A percentile compares a stretch with the other conserved stretches of the same genome.
These are phyloP conservation scores for Gastrophysa polygoni DNA, from an alignment of 2,888 invertebrate species.

Conservation along the genomic window DNA sequence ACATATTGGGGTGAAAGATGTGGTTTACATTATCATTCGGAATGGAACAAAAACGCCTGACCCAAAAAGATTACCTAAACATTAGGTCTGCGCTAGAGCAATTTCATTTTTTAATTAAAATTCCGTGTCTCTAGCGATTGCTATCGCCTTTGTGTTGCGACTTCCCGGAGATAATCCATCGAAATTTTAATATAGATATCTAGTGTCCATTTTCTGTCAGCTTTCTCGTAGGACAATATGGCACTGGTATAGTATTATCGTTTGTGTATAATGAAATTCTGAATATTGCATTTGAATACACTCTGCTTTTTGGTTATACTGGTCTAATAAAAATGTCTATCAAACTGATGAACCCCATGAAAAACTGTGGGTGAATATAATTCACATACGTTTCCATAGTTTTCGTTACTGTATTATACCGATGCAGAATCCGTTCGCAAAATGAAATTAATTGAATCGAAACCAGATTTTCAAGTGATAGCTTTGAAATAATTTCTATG, in stretches of 20 bases:
- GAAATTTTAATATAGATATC: background rate
- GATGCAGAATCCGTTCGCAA: too few relatives aligned
- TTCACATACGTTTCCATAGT: too few relatives aligned
- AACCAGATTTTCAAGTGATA: too few relatives aligned
- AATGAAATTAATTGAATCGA: too few relatives aligned
- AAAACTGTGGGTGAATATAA: too few relatives aligned
- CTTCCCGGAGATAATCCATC: background rate
- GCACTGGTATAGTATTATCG: background rate
- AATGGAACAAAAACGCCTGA: background rate
- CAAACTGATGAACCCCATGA: too few relatives aligned
- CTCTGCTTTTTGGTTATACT: too few relatives aligned
- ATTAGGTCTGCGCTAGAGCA: constrained; percentile 3
- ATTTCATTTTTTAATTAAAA: constrained; percentile 21
- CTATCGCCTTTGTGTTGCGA: background rate
- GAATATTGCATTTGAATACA: background rate
- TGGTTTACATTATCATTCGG: background rate
- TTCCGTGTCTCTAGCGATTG: constrained; percentile 8
- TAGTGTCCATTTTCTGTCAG: background rate
- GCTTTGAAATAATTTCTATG: too few relatives aligned
- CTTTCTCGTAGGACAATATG: background rate
- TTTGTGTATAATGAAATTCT: background rate
- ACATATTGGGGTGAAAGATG: background rate
- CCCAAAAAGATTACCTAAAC: constrained; percentile 5
- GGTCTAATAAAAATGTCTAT: too few relatives aligned
- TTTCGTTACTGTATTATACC: too few relatives aligned